These are phyloP conservation scores for Mus pahari DNA, from an alignment of 2,113 vertebrate genomes.

Conservation along the genomic window DNA sequence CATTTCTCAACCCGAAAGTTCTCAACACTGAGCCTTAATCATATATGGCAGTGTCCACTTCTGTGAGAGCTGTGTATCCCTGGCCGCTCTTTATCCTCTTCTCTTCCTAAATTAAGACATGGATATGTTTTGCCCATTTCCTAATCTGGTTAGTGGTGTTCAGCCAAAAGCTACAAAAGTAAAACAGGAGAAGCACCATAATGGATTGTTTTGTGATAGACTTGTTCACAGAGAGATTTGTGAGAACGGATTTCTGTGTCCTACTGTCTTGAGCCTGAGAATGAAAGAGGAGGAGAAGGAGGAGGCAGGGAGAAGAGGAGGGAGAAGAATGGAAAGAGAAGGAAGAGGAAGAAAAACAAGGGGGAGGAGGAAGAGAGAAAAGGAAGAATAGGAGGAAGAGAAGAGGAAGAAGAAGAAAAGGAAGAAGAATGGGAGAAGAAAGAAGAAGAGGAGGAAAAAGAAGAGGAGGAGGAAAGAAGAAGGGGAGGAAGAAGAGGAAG, in stretches of 20 bases:
- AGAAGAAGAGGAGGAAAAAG: too few species aligned
- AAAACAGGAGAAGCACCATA: neutral
- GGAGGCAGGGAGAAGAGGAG: neutral
- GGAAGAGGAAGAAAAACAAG: neutral
- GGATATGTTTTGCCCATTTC: constrained; percentile 12
- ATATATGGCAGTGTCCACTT: neutral
- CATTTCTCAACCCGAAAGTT: neutral
- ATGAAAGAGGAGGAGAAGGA: neutral
- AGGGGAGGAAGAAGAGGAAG: neutral
- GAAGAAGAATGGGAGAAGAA: neutral
- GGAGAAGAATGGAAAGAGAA: neutral
- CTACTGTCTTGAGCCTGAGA: neutral
- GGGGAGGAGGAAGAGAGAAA: fast-evolving
- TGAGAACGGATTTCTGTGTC: neutral
- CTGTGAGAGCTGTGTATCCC: neutral
- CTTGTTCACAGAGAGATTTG: neutral
- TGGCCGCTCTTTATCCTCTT: neutral
- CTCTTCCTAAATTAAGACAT: neutral
- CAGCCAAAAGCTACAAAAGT: constrained; percentile 54
- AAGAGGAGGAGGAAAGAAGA: neutral
- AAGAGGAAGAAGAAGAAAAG: neutral
- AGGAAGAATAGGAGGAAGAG: too few species aligned
- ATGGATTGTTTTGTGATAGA: neutral
- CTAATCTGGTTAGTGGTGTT: constrained; percentile 46
- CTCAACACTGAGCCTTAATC: neutral